Percentiles rank a stretch among this genome's conserved stretches.
Evolutionary conservation across 2,797 vertebrate species (phyloP).

Genomic region (Amblyopsis hoosieri): DNA sequence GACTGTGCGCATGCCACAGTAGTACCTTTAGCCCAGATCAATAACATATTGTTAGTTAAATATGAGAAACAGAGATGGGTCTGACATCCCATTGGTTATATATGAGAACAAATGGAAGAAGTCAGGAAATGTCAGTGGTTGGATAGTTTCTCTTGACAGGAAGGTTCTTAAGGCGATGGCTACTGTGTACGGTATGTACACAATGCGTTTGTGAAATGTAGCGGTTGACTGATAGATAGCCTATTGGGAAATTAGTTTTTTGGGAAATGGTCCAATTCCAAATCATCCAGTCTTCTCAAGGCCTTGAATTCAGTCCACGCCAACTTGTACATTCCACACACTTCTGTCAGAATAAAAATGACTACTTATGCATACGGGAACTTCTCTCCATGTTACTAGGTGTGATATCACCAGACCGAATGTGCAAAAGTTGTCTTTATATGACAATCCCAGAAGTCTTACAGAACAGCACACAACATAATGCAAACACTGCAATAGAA

Average conservation of each 20-base stretch:
- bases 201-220: slow-evolving; percentile 20
- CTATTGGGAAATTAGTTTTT: not conserved
- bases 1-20: slow-evolving; percentile 1
- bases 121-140: slow-evolving; percentile 51
- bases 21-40: slow-evolving; percentile 12
- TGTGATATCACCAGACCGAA: slow-evolving; percentile 24
- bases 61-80: slow-evolving; percentile 4
- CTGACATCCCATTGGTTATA: slow-evolving; percentile 10
- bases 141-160: slow-evolving; percentile 15
- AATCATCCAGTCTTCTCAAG: not conserved
- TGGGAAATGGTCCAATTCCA: slow-evolving; percentile 30
- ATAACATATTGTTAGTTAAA: slow-evolving; percentile 33
- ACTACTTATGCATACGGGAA: slow-evolving; percentile 12
- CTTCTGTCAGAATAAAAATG: slow-evolving; percentile 36
- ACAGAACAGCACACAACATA: slow-evolving; percentile 34
- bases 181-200: slow-evolving; percentile 2
- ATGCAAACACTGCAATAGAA: slow-evolving; percentile 40
- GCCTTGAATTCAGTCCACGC: slow-evolving; percentile 30
- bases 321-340: slow-evolving; percentile 54
- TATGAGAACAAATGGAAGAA: slow-evolving; percentile 7
- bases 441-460: slow-evolving; percentile 25
- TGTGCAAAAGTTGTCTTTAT: slow-evolving; percentile 62
- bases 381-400: slow-evolving; percentile 1
- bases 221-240: slow-evolving; percentile 48
- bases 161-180: slow-evolving; percentile 23